These are phyloP conservation scores for Eurosta solidaginis DNA, from an alignment of 1,140 invertebrate genomes.

Conservation along the genomic window DNA sequence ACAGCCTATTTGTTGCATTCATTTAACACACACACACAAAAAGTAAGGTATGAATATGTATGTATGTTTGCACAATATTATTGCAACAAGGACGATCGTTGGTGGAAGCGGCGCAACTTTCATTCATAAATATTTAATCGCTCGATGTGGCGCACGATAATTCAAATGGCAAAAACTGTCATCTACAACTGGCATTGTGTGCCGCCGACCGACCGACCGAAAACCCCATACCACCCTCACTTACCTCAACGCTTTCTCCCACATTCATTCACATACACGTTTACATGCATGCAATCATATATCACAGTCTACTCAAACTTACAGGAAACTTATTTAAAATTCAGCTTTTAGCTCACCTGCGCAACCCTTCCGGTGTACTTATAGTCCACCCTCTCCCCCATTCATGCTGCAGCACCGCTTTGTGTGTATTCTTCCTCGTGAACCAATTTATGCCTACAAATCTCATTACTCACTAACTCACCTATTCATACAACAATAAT, in stretches of 20 bases:
- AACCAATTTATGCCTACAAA: background rate
- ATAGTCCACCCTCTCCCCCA: background rate
- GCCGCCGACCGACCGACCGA: background rate
- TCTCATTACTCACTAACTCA: background rate
- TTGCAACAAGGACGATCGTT: conserved; percentile 8
- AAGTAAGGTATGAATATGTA: background rate
- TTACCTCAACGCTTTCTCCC: background rate
- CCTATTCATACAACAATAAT: background rate
- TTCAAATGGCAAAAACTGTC: conserved; percentile 31
- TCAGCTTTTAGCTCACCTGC: background rate
- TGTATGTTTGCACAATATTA: background rate
- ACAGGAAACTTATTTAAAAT: background rate
- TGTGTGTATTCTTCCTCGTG: background rate
- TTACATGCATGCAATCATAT: background rate
- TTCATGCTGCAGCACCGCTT: background rate
- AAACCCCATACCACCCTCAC: background rate
- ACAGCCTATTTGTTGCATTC: conserved; percentile 21
- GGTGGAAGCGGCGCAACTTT: conserved; percentile 8
- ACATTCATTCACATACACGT: background rate
- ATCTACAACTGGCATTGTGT: conserved; percentile 26
- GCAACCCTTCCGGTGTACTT: background rate
- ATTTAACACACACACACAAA: background rate
- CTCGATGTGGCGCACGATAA: conserved; percentile 27
- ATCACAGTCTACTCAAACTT: background rate
- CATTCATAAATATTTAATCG: conserved; percentile 35